phyloP scores from a whole-genome alignment of 2,113 vertebrate genomes.

The Lontra canadensis region DNA sequence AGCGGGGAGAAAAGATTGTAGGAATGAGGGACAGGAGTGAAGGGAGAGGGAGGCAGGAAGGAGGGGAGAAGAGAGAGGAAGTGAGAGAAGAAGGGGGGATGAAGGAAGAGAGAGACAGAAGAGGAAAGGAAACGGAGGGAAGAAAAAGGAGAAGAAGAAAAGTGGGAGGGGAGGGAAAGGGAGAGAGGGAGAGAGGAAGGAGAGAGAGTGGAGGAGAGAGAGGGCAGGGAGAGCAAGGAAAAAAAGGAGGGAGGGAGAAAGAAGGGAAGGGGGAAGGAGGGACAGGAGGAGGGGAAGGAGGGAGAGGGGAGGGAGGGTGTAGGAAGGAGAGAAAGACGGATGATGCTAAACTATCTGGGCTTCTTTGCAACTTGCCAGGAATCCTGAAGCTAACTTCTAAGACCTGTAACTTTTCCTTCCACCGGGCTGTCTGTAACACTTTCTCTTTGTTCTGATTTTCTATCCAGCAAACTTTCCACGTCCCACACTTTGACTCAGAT shows the following conservation, averaged over 20 bases:
- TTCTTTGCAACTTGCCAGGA: not conserved
- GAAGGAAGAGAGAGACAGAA: fast-evolving
- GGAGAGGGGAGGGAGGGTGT: fast-evolving
- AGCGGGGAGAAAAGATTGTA: not conserved
- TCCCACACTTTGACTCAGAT: not conserved
- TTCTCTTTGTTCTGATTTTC: constrained; percentile 20
- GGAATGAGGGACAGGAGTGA: not conserved
- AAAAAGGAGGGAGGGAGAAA: fast-evolving
- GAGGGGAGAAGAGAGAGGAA: fast-evolving
- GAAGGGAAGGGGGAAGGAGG: fast-evolving
- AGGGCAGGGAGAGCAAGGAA: fast-evolving
- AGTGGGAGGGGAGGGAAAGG: too few relatives aligned
- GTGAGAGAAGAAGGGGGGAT: fast-evolving
- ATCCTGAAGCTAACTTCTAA: not conserved
- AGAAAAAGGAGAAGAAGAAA: fast-evolving
- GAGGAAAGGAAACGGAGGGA: fast-evolving
- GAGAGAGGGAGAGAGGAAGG: fast-evolving
- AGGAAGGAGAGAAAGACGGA: fast-evolving
- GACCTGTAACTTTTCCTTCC: not conserved
- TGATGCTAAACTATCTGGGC: not conserved
- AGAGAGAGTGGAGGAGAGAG: fast-evolving
- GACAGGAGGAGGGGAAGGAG: fast-evolving
- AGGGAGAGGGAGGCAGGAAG: too few relatives aligned
- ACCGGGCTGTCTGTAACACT: not conserved
- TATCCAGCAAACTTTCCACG: not conserved